phyloP scores from a whole-genome alignment of 2,113 vertebrate species.

The Thermophis baileyi region DNA sequence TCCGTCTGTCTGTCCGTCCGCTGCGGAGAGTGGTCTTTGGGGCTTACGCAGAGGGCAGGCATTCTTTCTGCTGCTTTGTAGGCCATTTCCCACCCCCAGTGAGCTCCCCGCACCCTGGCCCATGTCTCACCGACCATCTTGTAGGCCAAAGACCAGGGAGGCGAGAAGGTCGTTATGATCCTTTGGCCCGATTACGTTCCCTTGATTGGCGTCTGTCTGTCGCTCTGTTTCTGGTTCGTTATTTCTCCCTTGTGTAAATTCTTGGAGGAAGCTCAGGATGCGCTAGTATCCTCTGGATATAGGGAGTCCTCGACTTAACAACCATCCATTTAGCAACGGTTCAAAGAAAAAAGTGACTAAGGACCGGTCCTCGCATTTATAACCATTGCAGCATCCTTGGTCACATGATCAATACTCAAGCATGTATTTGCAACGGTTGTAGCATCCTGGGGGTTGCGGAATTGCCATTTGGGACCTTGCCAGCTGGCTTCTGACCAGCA shows the following conservation, averaged over 20 bases:
- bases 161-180: too few relatives aligned
- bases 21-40: fast-evolving
- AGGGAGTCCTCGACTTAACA: not conserved
- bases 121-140: not conserved
- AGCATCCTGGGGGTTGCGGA: not conserved
- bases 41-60: not conserved
- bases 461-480: not conserved
- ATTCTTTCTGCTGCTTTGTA: not conserved
- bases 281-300: not conserved
- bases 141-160: fast-evolving
- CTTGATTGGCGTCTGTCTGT: not conserved
- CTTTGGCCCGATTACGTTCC: not conserved
- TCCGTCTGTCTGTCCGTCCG: too few relatives aligned
- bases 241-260: not conserved
- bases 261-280: not conserved
- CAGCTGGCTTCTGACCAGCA: not conserved
- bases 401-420: not conserved
- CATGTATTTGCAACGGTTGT: not conserved
- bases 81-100: too few relatives aligned
- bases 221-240: not conserved
- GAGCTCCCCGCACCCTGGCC: not conserved
- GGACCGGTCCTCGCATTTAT: too few relatives aligned
- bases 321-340: not conserved
- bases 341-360: not conserved
- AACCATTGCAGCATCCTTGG: not conserved